Evolutionary conservation across 2,888 invertebrate genomes (phyloP).

Genomic region (Megalurothrips usitatus): DNA sequence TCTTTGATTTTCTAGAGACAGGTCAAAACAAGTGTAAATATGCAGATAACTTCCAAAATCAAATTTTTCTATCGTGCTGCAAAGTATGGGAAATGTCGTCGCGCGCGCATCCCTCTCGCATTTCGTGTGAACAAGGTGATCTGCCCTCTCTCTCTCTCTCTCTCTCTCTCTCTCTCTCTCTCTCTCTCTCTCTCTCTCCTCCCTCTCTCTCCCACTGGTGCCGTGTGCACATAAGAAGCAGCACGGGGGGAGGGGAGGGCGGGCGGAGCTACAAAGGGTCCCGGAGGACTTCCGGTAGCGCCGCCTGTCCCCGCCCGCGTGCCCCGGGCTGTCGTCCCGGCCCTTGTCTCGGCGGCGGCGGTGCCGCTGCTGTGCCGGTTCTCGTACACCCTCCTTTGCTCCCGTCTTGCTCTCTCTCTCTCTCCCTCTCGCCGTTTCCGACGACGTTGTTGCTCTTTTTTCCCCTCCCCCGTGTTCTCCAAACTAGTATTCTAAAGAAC

Average conservation of each 20-base stretch:
- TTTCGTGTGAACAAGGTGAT: conserved; percentile 8
- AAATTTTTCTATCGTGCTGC: neutral
- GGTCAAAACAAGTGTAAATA: too few species aligned
- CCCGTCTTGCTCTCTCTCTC: too few species aligned
- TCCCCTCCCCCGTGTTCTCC: neutral
- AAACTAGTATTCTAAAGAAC: too few species aligned
- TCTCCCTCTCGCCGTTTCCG: neutral
- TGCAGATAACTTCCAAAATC: too few species aligned
- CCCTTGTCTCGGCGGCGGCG: too few species aligned
- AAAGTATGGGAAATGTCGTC: conserved; percentile 13
- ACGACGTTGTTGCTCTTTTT: neutral
- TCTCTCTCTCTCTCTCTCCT: neutral
- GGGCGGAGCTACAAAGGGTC: neutral
- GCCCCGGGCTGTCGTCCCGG: too few species aligned
- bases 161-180: neutral
- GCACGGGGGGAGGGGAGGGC: neutral
- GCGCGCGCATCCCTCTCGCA: neutral
- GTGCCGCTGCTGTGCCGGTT: too few species aligned
- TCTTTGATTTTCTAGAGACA: too few species aligned
- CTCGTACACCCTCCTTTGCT: too few species aligned
- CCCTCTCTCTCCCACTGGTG: too few species aligned
- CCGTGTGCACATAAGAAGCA: neutral
- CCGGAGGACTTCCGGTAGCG: conserved; percentile 20
- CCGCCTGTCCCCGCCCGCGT: neutral
- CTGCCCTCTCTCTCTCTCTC: neutral